These are phyloP conservation scores for Phalloptychus januarius DNA, from an alignment of 2,797 vertebrate species.

Conservation along the genomic window DNA sequence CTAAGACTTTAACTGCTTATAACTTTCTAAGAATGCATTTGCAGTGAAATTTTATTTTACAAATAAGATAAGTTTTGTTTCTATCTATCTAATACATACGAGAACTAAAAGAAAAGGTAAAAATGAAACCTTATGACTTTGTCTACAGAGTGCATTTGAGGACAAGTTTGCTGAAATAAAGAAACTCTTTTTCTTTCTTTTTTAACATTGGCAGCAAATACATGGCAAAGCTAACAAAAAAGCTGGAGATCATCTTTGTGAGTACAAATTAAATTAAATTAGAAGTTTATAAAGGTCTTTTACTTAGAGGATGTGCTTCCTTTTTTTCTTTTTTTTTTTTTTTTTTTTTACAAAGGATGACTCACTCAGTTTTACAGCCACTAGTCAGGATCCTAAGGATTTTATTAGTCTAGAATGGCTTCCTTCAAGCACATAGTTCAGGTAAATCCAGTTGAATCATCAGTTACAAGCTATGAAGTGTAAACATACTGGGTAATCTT, in stretches of 20 bases:
- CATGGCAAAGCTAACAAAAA: not conserved
- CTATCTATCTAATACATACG: not conserved
- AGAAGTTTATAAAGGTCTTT: conserved; percentile 10
- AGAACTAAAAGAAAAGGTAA: not conserved
- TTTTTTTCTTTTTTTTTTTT: conserved; percentile 23
- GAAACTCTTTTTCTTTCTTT: not conserved
- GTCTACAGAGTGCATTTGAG: not conserved
- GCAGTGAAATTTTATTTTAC: not conserved
- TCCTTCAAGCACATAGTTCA: conserved; percentile 24
- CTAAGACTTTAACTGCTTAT: not conserved
- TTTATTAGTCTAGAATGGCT: conserved; percentile 11
- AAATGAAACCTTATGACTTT: not conserved
- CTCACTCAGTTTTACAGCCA: conserved; percentile 38
- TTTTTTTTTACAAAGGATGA: conserved; percentile 34
- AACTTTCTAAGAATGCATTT: not conserved
- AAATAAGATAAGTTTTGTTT: not conserved
- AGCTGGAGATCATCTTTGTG: not conserved
- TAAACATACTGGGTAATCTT: conserved; percentile 23
- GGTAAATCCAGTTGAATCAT: conserved; percentile 26
- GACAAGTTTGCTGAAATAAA: not conserved
- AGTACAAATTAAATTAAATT: not conserved
- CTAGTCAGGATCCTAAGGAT: conserved; percentile 9
- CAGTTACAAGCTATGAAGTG: conserved; percentile 13
- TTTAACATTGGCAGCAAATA: not conserved
- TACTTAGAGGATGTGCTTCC: conserved; percentile 26